Percentiles rank a stretch among this genome's conserved stretches.
These are phyloP conservation scores for Mimas tiliae DNA, from an alignment of 2,888 invertebrate genomes.

Conservation along the genomic window DNA sequence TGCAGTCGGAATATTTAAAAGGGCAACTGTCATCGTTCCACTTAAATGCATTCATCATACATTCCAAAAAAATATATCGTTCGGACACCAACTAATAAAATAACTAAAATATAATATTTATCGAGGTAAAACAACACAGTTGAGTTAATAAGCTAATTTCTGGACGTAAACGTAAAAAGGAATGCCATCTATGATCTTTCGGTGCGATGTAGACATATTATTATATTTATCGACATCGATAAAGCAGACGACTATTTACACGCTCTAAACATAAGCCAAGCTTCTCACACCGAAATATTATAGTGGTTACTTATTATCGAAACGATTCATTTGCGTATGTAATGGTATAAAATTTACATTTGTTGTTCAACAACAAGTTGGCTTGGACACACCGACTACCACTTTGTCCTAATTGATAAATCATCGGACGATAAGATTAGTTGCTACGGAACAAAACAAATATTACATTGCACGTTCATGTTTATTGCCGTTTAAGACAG, in stretches of 20 bases:
- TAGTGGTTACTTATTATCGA: background rate
- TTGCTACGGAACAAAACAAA: too few relatives aligned
- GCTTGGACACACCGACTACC: too few relatives aligned
- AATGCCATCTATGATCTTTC: background rate
- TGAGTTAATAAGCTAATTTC: conserved; percentile 1
- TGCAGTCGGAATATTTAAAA: background rate
- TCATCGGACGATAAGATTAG: too few relatives aligned
- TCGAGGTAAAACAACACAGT: background rate
- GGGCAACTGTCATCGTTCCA: conserved; percentile 23
- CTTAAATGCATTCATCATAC: conserved; percentile 13
- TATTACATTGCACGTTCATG: too few relatives aligned
- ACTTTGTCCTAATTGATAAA: too few relatives aligned
- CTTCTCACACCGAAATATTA: conserved; percentile 11
- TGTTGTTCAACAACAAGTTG: too few relatives aligned
- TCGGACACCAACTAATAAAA: background rate
- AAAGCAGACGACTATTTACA: background rate
- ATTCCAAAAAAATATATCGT: background rate
- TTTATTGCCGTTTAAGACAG: too few relatives aligned
- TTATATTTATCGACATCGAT: background rate
- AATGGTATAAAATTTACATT: background rate
- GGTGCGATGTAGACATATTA: background rate
- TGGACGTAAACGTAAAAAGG: background rate
- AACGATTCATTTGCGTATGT: background rate
- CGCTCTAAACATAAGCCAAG: background rate
- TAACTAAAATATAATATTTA: background rate